Conservation (phyloP, 92 coral and sea anemone species). For the Siderastrea radians region DNA sequence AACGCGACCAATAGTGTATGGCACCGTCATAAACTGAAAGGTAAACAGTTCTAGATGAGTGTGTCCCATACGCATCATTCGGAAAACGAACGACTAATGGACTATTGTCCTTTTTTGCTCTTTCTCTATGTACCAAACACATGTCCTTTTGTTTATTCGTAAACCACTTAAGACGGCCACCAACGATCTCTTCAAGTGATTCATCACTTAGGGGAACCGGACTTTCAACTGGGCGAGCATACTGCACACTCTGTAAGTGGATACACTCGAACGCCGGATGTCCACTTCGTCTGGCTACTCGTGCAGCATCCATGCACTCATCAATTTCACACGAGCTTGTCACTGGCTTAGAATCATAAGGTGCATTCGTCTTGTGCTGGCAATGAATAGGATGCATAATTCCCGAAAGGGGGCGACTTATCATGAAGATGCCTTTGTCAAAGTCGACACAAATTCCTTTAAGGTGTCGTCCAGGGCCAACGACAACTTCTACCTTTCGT, state of each 20-base stretch:
- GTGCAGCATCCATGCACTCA: conserved; percentile 55
- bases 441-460: conserved; percentile 65
- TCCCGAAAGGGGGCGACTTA: conserved; percentile 63
- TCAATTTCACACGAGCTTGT: conserved; percentile 51
- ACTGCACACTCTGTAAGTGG: conserved; percentile 66
- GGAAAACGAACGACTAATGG: conserved; percentile 50
- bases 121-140: conserved; percentile 32
- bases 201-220: conserved; percentile 29
- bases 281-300: conserved; percentile 48
- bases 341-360: conserved; percentile 1
- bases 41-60: conserved; percentile 34
- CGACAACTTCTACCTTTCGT: conserved; percentile 38
- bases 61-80: conserved; percentile 3
- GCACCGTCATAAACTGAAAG: conserved; percentile 62
- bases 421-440: conserved; percentile 54
- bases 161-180: conserved; percentile 49
- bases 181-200: conserved; percentile 30
- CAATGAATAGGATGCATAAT: conserved; percentile 60
- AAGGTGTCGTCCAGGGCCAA: conserved; percentile 43
- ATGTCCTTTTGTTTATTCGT: conserved; percentile 36
- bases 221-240: conserved; percentile 22
- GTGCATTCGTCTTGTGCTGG: conserved; percentile 32
- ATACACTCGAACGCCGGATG: conserved; percentile 62
- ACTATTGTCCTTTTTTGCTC: conserved; percentile 18
- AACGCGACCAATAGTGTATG: conserved; percentile 61